These are phyloP conservation scores for Heliocidaris erythrogramma DNA, from an alignment of 35 echinoderm and acorn worm genomes.

Conservation along the genomic window DNA sequence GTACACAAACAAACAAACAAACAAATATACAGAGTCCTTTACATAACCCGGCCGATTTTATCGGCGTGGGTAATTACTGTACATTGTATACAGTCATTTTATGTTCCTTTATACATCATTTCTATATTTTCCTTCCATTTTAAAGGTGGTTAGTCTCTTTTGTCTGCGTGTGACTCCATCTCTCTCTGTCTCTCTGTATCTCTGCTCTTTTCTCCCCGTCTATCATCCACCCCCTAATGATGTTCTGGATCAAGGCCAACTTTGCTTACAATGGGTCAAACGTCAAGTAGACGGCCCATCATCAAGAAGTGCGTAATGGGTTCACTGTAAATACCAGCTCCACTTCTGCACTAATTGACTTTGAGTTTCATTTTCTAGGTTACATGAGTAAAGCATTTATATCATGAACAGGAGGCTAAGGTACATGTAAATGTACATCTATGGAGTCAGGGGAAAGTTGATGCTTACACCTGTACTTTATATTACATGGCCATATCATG, in stretches of 20 bases:
- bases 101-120: too few relatives aligned
- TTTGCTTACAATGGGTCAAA: not conserved
- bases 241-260: constrained; percentile 15
- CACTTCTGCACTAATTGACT: not conserved
- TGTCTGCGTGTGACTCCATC: not conserved
- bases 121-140: too few relatives aligned
- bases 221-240: not conserved
- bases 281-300: not conserved
- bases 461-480: not conserved
- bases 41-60: too few relatives aligned
- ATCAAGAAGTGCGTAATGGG: not conserved
- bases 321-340: constrained; percentile 2
- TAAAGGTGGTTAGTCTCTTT: not conserved
- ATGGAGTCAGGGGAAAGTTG: not conserved
- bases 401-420: not conserved
- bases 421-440: not conserved
- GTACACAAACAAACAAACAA: too few relatives aligned
- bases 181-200: not conserved
- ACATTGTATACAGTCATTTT: too few relatives aligned
- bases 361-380: not conserved
- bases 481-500: not conserved
- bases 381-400: not conserved
- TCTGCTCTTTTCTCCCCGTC: not conserved
- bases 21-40: too few relatives aligned
- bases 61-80: too few relatives aligned